A percentile compares a stretch with the other conserved stretches of the same genome.
Evolutionary conservation across 2,113 vertebrate genomes (phyloP).

Genomic region (Perognathus longimembris): DNA sequence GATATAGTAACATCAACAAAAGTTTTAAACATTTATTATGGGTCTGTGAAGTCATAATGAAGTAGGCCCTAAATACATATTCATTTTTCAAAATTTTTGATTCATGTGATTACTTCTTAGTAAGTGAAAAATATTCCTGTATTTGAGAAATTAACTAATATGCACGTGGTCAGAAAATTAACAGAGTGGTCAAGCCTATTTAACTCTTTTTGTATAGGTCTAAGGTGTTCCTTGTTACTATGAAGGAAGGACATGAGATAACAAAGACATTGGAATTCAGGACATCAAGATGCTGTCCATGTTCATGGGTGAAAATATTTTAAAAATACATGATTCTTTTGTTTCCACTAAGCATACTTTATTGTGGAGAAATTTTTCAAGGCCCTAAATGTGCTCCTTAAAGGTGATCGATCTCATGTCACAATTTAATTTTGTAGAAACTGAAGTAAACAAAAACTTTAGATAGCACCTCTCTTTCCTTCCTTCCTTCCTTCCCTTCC

Average conservation of each 20-base stretch:
- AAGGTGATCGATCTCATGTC: neutral
- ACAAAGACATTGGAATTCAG: neutral
- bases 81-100: neutral
- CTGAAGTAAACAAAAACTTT: neutral
- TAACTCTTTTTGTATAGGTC: neutral
- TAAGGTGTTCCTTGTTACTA: neutral
- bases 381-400: neutral
- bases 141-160: slow-evolving; percentile 2
- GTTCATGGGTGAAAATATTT: slow-evolving; percentile 14
- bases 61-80: neutral
- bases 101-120: no score
- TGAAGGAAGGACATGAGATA: neutral
- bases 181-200: neutral
- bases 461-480: neutral
- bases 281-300: neutral
- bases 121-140: neutral
- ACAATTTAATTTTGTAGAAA: neutral
- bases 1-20: neutral
- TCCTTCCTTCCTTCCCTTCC: no score
- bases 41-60: neutral
- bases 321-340: neutral
- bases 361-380: neutral
- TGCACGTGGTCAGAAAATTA: neutral
- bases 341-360: neutral
- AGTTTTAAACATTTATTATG: neutral